A percentile compares a stretch with the other conserved stretches of the same genome.
Conservation (phyloP, 2,113 vertebrate genomes). For the Microcebus griseorufus region DNA sequence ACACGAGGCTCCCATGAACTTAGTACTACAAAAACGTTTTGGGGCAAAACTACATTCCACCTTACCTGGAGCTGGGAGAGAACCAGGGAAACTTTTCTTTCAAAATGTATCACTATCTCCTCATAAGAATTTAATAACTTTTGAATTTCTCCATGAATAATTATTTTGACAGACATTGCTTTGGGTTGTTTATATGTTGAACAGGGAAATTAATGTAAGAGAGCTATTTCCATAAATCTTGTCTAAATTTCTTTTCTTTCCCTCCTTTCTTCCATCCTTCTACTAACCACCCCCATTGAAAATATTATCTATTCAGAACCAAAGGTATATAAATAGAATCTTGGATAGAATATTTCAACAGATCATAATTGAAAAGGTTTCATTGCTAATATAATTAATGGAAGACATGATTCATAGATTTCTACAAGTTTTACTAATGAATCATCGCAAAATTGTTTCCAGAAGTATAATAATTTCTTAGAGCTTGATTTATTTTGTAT, state of each 20-base stretch:
- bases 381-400: background rate
- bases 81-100: background rate
- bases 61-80: background rate
- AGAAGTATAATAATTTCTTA: conserved; percentile 67
- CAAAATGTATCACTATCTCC: background rate
- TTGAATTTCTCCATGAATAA: background rate
- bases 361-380: conserved; percentile 33
- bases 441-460: conserved; percentile 75
- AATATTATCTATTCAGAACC: background rate
- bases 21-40: background rate
- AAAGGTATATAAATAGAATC: conserved; percentile 32
- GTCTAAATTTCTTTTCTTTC: background rate
- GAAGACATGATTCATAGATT: conserved; percentile 61
- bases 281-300: background rate
- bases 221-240: conserved; percentile 40
- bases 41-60: background rate
- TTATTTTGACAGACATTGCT: background rate
- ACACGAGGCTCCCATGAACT: rapidly evolving
- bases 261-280: background rate
- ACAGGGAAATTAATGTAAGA: background rate
- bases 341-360: conserved; percentile 59
- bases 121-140: background rate
- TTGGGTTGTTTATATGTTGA: background rate
- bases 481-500: conserved; percentile 74
- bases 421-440: conserved; percentile 69